phyloP scores from a whole-genome alignment of 2,888 invertebrate genomes.

The Lithophane leautieri region DNA sequence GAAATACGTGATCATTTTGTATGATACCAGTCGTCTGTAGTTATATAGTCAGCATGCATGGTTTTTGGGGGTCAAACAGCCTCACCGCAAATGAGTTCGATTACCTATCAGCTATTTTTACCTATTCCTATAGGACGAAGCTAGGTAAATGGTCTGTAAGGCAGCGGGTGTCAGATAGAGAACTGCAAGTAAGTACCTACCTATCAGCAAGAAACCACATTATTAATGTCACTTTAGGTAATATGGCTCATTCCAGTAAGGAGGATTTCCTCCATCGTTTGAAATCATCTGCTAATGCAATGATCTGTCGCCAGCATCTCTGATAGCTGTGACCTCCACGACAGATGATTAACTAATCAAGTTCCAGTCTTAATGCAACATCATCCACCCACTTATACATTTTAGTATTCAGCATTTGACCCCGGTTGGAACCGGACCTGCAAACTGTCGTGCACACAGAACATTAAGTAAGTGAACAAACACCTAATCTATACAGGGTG shows the following conservation, averaged over 20 bases:
- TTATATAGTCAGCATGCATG: neutral
- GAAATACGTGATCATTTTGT: constrained; percentile 19
- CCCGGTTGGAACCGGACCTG: constrained; percentile 15
- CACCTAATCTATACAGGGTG: neutral
- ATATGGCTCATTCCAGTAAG: constrained; percentile 72
- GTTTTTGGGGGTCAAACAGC: neutral
- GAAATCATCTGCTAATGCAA: constrained; percentile 59
- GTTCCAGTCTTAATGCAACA: constrained; percentile 24
- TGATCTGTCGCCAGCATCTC: constrained; percentile 52
- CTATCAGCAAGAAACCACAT: constrained; percentile 13
- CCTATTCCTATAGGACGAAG: neutral
- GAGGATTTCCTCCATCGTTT: constrained; percentile 79
- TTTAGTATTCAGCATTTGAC: neutral
- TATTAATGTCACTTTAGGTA: constrained; percentile 57
- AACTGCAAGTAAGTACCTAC: constrained; percentile 12
- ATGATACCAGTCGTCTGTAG: neutral
- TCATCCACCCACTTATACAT: constrained; percentile 32
- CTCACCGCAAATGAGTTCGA: neutral
- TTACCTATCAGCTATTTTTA: neutral
- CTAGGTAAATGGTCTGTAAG: neutral
- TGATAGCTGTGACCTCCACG: constrained; percentile 57
- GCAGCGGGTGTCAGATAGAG: neutral
- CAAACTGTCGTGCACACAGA: neutral
- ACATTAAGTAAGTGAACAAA: constrained; percentile 17
- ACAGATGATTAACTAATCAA: constrained; percentile 43